A percentile compares a stretch with the other conserved stretches of the same genome.
These are phyloP conservation scores for Archivesica marissinica DNA, from an alignment of 1,140 invertebrate genomes.

Conservation along the genomic window DNA sequence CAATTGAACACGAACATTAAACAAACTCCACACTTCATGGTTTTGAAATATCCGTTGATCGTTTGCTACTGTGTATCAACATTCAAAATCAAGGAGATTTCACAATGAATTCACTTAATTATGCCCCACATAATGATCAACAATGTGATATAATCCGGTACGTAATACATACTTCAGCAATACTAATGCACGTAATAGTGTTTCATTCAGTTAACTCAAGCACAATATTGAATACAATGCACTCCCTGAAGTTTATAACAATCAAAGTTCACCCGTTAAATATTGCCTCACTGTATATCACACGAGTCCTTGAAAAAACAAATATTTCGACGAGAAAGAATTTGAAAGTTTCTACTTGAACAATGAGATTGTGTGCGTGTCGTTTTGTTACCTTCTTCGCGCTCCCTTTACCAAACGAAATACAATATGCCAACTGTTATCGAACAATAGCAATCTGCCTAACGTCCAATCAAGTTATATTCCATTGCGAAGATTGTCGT, in stretches of 20 bases:
- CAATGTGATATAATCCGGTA: too few species aligned
- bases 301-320: slow-evolving; percentile 25
- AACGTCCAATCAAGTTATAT: background rate
- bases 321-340: background rate
- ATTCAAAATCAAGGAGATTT: too few species aligned
- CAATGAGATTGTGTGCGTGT: slow-evolving; percentile 24
- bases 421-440: slow-evolving; percentile 13
- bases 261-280: too few species aligned
- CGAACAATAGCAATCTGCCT: background rate
- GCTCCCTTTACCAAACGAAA: slow-evolving; percentile 41
- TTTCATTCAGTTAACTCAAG: too few species aligned
- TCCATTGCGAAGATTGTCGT: background rate
- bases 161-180: too few species aligned
- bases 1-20: background rate
- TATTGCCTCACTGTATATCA: background rate
- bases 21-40: slow-evolving; percentile 1
- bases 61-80: too few species aligned
- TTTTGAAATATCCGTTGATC: too few species aligned
- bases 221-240: too few species aligned
- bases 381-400: slow-evolving; percentile 34
- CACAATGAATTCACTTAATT: too few species aligned
- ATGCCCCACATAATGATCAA: too few species aligned
- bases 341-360: slow-evolving; percentile 32
- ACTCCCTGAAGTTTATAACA: too few species aligned
- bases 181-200: too few species aligned